phyloP scores from a whole-genome alignment of 2,888 invertebrate species.

The Pemphredon lugubris region DNA sequence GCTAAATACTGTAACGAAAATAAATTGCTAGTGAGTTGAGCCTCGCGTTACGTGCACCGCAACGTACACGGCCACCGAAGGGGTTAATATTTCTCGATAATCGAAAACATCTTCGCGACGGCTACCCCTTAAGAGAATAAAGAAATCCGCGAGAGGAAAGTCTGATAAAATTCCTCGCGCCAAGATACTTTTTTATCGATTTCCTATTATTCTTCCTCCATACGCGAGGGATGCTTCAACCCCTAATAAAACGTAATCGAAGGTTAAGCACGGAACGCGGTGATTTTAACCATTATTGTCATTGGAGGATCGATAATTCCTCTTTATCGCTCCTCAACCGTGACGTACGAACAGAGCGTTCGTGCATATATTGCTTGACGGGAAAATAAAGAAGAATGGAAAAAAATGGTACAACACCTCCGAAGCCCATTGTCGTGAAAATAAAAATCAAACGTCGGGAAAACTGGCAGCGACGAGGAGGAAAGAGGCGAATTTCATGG shows the following conservation, averaged over 20 bases:
- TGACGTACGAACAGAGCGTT: not conserved
- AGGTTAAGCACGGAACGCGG: not conserved
- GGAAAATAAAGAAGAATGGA: not conserved
- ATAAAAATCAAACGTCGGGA: too few relatives aligned
- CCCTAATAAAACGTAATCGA: slow-evolving; percentile 29
- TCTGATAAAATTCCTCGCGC: slow-evolving; percentile 6
- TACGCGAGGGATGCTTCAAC: not conserved
- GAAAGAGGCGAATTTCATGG: too few relatives aligned
- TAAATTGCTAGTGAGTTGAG: too few relatives aligned
- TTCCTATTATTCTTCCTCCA: slow-evolving; percentile 20
- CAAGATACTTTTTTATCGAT: slow-evolving; percentile 34
- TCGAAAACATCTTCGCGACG: too few relatives aligned
- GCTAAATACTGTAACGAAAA: too few relatives aligned
- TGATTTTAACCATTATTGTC: slow-evolving; percentile 18
- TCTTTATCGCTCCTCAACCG: not conserved
- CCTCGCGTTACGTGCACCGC: too few relatives aligned
- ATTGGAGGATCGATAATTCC: not conserved
- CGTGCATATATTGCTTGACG: not conserved
- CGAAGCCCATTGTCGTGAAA: not conserved
- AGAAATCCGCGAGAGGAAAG: not conserved
- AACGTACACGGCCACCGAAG: too few relatives aligned
- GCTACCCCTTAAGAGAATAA: too few relatives aligned
- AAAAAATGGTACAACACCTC: not conserved
- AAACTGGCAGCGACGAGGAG: too few relatives aligned
- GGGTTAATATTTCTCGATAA: too few relatives aligned